Percentiles rank a stretch among this genome's conserved stretches.
Evolutionary conservation across 2,888 invertebrate genomes (phyloP).

Genomic region (Podabrus alpinus): DNA sequence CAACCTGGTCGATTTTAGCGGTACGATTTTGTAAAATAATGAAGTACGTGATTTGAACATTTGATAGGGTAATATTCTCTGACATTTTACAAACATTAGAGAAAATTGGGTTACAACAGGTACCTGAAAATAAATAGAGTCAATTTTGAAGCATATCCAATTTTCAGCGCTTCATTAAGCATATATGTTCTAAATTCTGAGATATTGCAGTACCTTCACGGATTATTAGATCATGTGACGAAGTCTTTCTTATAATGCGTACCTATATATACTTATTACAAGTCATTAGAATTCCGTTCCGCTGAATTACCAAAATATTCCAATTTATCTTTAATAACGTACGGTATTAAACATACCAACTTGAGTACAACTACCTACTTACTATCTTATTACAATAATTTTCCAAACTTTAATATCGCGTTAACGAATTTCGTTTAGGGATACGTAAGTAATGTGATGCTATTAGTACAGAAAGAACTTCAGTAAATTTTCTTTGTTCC

Average conservation of each 20-base stretch:
- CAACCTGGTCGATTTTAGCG: not conserved
- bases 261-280: not conserved
- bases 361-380: not conserved
- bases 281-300: not conserved
- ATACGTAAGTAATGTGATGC: not conserved
- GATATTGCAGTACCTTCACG: not conserved
- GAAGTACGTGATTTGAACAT: slow-evolving; percentile 3
- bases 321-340: not conserved
- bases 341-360: not conserved
- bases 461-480: not conserved
- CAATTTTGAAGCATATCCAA: slow-evolving; percentile 22
- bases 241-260: not conserved
- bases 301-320: not conserved
- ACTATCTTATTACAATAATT: not conserved
- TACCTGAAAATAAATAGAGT: slow-evolving; percentile 12
- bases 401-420: not conserved
- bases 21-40: not conserved
- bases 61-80: slow-evolving; percentile 5
- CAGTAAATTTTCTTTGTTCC: not conserved
- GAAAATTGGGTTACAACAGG: slow-evolving; percentile 21
- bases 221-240: not conserved
- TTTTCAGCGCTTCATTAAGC: slow-evolving; percentile 21
- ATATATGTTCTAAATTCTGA: not conserved
- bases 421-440: not conserved
- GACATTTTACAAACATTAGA: slow-evolving; percentile 16